phyloP scores from a whole-genome alignment of 2,797 vertebrate species.

The Thamnophis elegans region DNA sequence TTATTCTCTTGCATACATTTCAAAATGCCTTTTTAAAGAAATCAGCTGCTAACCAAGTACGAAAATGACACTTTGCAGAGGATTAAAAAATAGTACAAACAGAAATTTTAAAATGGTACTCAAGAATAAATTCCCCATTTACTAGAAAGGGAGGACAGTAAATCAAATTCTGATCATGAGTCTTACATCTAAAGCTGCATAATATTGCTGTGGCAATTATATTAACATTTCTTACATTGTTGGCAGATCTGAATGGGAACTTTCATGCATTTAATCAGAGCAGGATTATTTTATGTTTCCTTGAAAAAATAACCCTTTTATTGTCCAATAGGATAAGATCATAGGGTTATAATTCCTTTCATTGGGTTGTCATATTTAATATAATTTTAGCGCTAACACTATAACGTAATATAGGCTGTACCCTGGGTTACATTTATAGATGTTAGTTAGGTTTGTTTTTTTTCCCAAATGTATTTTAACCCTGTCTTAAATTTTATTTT shows the following conservation, averaged over 20 bases:
- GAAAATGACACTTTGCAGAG: constrained; percentile 12
- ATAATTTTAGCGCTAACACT: background rate
- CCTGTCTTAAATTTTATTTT: background rate
- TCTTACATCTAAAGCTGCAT: background rate
- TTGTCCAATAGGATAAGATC: background rate
- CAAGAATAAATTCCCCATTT: constrained; percentile 28
- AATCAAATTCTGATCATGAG: constrained; percentile 20
- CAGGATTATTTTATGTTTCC: constrained; percentile 34
- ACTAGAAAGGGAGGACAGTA: constrained; percentile 9
- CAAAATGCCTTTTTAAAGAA: constrained; percentile 12
- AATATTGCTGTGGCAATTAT: constrained; percentile 24
- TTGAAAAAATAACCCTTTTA: background rate
- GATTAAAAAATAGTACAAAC: constrained; percentile 24
- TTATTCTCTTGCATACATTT: constrained; percentile 1
- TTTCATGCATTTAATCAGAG: constrained; percentile 24
- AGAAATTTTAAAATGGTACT: constrained; percentile 27
- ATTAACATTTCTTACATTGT: constrained; percentile 33
- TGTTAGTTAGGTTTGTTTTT: background rate
- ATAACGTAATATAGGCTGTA: background rate
- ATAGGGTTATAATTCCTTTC: background rate
- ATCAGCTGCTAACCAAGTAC: background rate
- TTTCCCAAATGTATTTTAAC: background rate
- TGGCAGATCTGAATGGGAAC: constrained; percentile 49
- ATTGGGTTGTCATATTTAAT: background rate
- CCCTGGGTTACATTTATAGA: background rate